phyloP scores from a whole-genome alignment of 2,888 invertebrate genomes.

The Adelphocoris suturalis region DNA sequence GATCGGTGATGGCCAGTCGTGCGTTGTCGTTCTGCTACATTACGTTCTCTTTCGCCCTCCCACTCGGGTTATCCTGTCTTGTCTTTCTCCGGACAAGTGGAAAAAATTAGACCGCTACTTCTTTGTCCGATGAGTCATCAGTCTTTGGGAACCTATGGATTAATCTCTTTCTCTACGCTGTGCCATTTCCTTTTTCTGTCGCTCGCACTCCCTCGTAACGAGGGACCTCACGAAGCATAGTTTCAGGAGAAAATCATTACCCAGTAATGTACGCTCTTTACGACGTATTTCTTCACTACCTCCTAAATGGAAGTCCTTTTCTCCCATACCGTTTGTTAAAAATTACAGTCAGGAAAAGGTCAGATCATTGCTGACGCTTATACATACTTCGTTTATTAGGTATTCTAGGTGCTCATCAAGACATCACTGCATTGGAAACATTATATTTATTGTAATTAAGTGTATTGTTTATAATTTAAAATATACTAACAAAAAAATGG shows the following conservation, averaged over 20 bases:
- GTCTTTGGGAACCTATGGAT: slow-evolving; percentile 48
- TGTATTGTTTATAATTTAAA: too few relatives aligned
- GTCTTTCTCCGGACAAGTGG: background rate
- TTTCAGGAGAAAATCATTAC: background rate
- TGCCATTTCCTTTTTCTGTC: background rate
- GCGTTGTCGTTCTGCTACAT: slow-evolving; percentile 58
- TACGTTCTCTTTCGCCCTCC: slow-evolving; percentile 35
- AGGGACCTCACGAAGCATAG: background rate
- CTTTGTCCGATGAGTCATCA: slow-evolving; percentile 41
- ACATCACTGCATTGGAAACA: too few relatives aligned
- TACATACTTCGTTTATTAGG: too few relatives aligned
- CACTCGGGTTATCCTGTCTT: background rate
- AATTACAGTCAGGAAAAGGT: background rate
- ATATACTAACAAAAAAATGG: too few relatives aligned
- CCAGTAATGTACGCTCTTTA: background rate
- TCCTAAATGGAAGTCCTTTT: background rate
- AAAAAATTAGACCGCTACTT: slow-evolving; percentile 50
- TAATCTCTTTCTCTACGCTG: slow-evolving; percentile 28
- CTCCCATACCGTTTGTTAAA: background rate
- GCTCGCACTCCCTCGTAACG: background rate
- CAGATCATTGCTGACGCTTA: too few relatives aligned
- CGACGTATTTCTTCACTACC: background rate
- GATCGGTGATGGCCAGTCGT: slow-evolving; percentile 44
- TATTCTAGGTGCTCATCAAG: too few relatives aligned
- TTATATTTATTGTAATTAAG: too few relatives aligned